Conservation (phyloP, 2,113 vertebrate species). For the Boleophthalmus pectinirostris region DNA sequence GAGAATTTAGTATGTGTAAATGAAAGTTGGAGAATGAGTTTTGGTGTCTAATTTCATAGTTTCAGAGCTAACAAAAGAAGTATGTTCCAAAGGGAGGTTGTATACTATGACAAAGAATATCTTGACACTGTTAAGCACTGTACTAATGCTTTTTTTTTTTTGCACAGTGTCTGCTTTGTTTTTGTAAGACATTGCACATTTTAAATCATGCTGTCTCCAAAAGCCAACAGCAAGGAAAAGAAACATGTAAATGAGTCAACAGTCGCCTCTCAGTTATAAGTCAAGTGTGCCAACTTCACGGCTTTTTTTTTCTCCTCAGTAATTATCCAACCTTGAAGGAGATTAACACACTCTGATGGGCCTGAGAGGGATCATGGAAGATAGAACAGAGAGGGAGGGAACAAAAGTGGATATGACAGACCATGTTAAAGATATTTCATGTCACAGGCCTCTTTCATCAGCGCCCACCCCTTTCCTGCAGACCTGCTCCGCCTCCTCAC, state of each 20-base stretch:
- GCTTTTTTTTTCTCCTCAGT: constrained; percentile 33
- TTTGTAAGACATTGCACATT: constrained; percentile 11
- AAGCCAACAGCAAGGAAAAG: background rate
- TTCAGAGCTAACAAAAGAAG: background rate
- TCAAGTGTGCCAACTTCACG: constrained; percentile 41
- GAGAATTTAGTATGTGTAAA: constrained; percentile 61
- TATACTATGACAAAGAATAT: background rate
- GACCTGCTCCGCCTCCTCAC: constrained; percentile 26
- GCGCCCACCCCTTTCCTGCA: constrained; percentile 26
- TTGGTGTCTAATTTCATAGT: background rate
- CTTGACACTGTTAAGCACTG: background rate
- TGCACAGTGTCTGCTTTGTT: constrained; percentile 13
- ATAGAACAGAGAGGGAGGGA: constrained; percentile 22
- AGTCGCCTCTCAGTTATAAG: constrained; percentile 44
- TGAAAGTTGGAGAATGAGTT: constrained; percentile 46
- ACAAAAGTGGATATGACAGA: constrained; percentile 46
- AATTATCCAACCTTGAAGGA: constrained; percentile 67
- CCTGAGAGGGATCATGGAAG: constrained; percentile 36
- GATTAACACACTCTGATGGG: constrained; percentile 52
- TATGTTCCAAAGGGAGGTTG: background rate
- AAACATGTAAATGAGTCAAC: constrained; percentile 46
- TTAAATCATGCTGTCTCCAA: background rate
- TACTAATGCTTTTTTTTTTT: background rate
- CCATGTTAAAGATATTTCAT: constrained; percentile 53
- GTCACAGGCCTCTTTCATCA: constrained; percentile 42